phyloP scores from a whole-genome alignment of 2,113 vertebrate genomes.

The Callithrix jacchus region DNA sequence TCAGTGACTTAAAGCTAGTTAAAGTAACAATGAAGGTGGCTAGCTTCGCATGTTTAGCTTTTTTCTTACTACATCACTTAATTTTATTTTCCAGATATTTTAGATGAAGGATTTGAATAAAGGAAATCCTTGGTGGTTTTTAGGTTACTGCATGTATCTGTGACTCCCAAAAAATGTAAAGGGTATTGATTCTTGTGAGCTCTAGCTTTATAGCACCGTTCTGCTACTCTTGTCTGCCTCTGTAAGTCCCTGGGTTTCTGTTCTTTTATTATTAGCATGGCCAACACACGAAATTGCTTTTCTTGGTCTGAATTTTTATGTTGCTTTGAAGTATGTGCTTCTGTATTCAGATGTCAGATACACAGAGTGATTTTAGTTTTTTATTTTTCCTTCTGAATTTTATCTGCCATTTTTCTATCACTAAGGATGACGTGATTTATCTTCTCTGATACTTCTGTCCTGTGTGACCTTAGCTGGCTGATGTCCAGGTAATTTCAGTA shows the following conservation, averaged over 20 bases:
- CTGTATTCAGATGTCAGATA: slow-evolving; percentile 3
- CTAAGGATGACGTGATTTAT: background rate
- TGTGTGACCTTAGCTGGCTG: background rate
- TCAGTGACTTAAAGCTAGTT: slow-evolving; percentile 16
- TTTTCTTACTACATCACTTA: background rate
- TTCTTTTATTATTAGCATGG: background rate
- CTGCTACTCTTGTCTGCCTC: background rate
- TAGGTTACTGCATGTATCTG: background rate
- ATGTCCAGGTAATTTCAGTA: slow-evolving; percentile 25
- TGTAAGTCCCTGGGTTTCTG: slow-evolving; percentile 1
- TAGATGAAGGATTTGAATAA: slow-evolving; percentile 22
- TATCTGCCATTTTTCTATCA: background rate
- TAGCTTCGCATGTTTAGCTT: background rate
- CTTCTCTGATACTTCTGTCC: background rate
- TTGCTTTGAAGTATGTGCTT: slow-evolving; percentile 1
- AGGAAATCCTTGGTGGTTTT: background rate
- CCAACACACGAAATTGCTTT: background rate
- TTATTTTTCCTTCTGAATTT: slow-evolving; percentile 2
- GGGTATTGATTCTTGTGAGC: background rate
- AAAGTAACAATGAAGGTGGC: background rate
- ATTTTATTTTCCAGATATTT: background rate
- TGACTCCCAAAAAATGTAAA: background rate
- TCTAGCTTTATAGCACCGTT: background rate
- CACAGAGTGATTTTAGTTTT: background rate
- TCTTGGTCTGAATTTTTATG: background rate